Conservation (phyloP, 2,888 invertebrate species). For the Campoplex capitator region DNA sequence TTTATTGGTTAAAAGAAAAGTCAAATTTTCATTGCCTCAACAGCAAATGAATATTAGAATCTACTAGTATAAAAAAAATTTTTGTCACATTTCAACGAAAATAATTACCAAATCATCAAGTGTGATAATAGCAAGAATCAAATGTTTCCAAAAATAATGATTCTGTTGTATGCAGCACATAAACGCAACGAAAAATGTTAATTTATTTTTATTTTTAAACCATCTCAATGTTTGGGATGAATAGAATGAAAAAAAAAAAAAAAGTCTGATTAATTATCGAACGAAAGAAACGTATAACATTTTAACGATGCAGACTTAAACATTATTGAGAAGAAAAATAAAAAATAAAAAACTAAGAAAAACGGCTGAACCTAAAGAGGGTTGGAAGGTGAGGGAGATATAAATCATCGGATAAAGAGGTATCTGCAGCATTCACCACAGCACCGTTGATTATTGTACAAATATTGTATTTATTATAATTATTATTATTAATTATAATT, state of each 20-base stretch:
- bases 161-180: neutral
- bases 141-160: neutral
- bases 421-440: conserved; percentile 80
- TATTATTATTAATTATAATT: conserved; percentile 84
- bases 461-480: conserved; percentile 85
- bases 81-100: neutral
- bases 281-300: neutral
- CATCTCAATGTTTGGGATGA: neutral
- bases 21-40: neutral
- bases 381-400: conserved; percentile 52
- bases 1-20: neutral
- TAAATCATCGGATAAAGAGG: conserved; percentile 69
- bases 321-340: neutral
- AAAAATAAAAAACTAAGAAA: neutral
- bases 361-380: conserved; percentile 3
- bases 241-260: neutral
- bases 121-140: neutral
- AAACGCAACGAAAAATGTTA: neutral
- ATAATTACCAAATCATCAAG: neutral
- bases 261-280: neutral
- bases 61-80: neutral
- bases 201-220: neutral
- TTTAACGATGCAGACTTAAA: neutral
- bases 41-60: neutral
- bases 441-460: conserved; percentile 84